Evolutionary conservation across 2,888 invertebrate species (phyloP).

Genomic region (Carabus problematicus): DNA sequence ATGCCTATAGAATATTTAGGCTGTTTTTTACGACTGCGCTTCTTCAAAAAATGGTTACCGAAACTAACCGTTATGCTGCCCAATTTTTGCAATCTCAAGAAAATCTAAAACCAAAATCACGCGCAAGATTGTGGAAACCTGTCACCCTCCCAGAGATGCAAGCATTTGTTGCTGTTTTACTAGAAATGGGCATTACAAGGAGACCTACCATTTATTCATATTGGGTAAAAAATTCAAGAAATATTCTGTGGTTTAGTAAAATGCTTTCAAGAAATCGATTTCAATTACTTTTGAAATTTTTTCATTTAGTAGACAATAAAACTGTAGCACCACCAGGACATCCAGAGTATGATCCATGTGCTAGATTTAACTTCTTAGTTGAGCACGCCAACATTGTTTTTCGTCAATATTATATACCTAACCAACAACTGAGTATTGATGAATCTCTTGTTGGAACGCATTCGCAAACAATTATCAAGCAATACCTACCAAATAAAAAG

Average conservation of each 20-base stretch:
- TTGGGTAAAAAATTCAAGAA: conserved; percentile 45
- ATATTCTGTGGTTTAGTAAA: conserved; percentile 46
- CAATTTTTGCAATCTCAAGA: conserved; percentile 44
- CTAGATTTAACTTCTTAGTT: conserved; percentile 46
- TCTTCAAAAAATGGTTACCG: conserved; percentile 36
- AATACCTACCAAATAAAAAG: conserved; percentile 49
- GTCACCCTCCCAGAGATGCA: conserved; percentile 45
- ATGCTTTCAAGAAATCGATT: conserved; percentile 47
- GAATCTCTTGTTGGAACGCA: conserved; percentile 49
- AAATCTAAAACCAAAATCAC: conserved; percentile 32
- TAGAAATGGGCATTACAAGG: conserved; percentile 44
- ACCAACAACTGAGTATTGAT: conserved; percentile 46
- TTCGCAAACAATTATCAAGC: conserved; percentile 48
- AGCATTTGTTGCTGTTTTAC: conserved; percentile 45
- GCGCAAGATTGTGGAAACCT: conserved; percentile 43
- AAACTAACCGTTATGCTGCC: conserved; percentile 47
- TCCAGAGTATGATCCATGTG: conserved; percentile 47
- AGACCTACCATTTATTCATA: conserved; percentile 44
- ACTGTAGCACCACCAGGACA: conserved; percentile 44
- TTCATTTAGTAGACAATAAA: conserved; percentile 37
- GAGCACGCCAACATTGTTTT: conserved; percentile 49
- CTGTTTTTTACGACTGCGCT: conserved; percentile 44
- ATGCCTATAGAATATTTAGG: conserved; percentile 47
- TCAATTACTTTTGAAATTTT: conserved; percentile 44
- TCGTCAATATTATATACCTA: conserved; percentile 46